Base-by-base conservation (phyloP, 1,140 invertebrate species). In the Eriosoma lanigerum region DNA sequence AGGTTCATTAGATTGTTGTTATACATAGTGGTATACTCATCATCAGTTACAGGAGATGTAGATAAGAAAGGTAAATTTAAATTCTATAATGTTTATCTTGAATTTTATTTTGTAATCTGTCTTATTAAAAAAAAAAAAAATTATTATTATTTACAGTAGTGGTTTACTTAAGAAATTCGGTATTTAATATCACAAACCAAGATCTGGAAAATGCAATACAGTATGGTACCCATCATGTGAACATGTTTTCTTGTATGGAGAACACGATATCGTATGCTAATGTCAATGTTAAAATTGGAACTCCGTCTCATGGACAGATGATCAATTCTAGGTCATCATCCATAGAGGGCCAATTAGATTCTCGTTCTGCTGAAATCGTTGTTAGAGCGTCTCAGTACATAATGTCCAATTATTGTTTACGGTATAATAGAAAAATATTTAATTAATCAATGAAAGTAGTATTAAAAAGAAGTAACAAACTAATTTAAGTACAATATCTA, bases 371-470 rank as follows among this genome's bases (percentile, higher is more conserved):
- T 0, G 85, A 90, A 81, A 86, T 89, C 21, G 89, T 89, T 1
- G 86, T 87, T 1, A 91, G 89, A 83, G 90, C 91, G 19, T 90
- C 90, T 0, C 87, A 88, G 64, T 89, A 90, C 84, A 84, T 92
- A 3, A 82, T 85, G 0, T 86, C 88, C 64, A 85, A 85, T 46
- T 84, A 85, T 81, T 90, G 89, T 82, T 83, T 84, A 70, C 88
- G 86, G 89, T 90, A 85, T 4, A 21, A n/a, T 19, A 8, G 8
- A 38, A 38, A 38, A 38, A 38, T 38, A 38, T 4, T 4, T 38
- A 38, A 38, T 38, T 8, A 4, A 38, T 8, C 8, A 38, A 38
- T 3, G 19, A 38, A n/a, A 62, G 9, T 38, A 38, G 32, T 32
- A 29, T 3, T 29, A 29, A 3, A 62, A 62, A 29, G 29, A 10